These are phyloP conservation scores for Hypanus sabinus DNA, from an alignment of 2,113 vertebrate species.

Conservation along the genomic window DNA sequence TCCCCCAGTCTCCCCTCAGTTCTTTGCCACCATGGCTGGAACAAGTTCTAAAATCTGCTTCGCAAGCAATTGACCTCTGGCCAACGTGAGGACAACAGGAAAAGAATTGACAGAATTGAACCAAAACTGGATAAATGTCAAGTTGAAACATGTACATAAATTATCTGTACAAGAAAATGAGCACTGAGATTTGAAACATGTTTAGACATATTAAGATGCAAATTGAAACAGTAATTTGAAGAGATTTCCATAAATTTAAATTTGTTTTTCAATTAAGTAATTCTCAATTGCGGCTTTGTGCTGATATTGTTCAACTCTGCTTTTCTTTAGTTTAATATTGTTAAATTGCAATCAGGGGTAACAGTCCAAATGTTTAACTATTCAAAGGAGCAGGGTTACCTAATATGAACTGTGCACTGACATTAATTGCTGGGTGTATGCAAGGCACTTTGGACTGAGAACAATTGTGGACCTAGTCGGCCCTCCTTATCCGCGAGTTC, in stretches of 20 bases:
- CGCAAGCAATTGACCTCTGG: neutral
- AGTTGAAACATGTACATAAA: neutral
- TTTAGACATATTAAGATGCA: neutral
- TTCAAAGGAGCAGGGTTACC: neutral
- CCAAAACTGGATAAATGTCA: neutral
- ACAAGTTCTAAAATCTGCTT: neutral
- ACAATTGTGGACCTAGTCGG: neutral
- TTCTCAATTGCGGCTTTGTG: slow-evolving; percentile 15
- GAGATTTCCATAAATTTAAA: slow-evolving; percentile 35
- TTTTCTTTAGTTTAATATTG: neutral
- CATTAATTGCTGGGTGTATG: too few relatives aligned
- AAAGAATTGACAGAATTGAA: too few relatives aligned
- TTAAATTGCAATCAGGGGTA: neutral
- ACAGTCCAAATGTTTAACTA: neutral
- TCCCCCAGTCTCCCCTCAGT: neutral
- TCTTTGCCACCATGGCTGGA: neutral
- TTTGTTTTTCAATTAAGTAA: neutral
- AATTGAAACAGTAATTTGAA: neutral
- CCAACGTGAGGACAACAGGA: neutral
- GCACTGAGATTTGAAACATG: neutral
- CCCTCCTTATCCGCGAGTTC: too few relatives aligned
- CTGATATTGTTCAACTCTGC: neutral
- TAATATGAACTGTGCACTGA: too few relatives aligned
- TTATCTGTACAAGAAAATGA: neutral
- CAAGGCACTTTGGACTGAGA: neutral